phyloP scores from a whole-genome alignment of 2,113 vertebrate genomes.

The Apeltes quadracus region DNA sequence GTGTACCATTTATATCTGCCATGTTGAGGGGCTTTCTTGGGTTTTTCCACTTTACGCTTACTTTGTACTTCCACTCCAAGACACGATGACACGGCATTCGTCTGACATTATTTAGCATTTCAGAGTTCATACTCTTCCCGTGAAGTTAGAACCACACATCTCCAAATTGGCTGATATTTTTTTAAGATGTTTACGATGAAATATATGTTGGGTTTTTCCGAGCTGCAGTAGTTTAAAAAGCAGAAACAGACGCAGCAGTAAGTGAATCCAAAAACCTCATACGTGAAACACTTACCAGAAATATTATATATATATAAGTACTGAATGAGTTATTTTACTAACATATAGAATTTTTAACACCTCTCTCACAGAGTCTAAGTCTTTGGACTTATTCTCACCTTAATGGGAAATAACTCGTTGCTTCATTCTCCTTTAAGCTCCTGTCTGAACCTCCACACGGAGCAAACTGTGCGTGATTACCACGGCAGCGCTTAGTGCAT shows the following conservation, averaged over 20 bases:
- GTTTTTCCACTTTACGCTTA: neutral
- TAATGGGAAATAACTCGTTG: slow-evolving; percentile 7
- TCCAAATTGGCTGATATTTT: no score
- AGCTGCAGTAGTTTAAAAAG: no score
- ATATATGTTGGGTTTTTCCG: no score
- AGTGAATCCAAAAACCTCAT: neutral
- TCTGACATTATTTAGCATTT: neutral
- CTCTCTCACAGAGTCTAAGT: neutral
- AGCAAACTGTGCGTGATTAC: slow-evolving; percentile 4
- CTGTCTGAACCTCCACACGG: neutral
- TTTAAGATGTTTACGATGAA: no score
- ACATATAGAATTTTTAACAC: neutral
- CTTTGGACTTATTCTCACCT: slow-evolving; percentile 3
- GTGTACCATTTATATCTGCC: no score
- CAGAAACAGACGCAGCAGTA: neutral
- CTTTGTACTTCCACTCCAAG: neutral
- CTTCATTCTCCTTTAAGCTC: slow-evolving; percentile 24
- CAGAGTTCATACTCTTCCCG: neutral
- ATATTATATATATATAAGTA: neutral
- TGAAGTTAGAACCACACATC: no score
- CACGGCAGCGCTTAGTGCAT: neutral
- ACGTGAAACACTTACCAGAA: neutral
- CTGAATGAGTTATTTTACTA: neutral
- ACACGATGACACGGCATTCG: neutral
- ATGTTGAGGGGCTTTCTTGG: neutral